Conservation (phyloP, 2,888 invertebrate species). For the Trissolcus brochymenae region DNA sequence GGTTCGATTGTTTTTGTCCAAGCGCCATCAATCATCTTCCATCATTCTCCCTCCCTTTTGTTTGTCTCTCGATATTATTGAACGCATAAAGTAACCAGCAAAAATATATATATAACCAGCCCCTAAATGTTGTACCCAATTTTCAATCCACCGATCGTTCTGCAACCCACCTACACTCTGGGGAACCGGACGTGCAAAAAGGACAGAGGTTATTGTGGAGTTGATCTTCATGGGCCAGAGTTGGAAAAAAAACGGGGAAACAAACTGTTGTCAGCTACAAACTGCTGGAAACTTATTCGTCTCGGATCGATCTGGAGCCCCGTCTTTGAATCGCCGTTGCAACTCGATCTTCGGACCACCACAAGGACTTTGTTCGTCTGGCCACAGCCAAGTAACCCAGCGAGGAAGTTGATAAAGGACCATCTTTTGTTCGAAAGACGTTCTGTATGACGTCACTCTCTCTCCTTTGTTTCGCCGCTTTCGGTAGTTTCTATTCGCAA, state of each 20-base stretch:
- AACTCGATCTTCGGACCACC: constrained; percentile 37
- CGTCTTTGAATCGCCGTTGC: constrained; percentile 22
- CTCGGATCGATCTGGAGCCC: constrained; percentile 20
- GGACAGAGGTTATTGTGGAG: not conserved
- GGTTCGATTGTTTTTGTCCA: too few species aligned
- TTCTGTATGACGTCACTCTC: constrained; percentile 14
- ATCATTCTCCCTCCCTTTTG: too few species aligned
- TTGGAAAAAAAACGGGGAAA: too few species aligned
- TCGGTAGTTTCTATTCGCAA: constrained; percentile 18
- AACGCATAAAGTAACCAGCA: too few species aligned
- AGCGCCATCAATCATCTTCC: too few species aligned
- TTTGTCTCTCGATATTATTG: too few species aligned
- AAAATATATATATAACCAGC: too few species aligned
- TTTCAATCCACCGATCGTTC: too few species aligned
- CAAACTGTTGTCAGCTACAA: too few species aligned
- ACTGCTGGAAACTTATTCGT: constrained; percentile 11
- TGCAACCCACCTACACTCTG: not conserved
- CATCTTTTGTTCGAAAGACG: constrained; percentile 29
- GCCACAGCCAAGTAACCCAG: constrained; percentile 50
- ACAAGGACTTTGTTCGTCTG: constrained; percentile 48
- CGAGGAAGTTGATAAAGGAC: constrained; percentile 46
- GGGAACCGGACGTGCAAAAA: not conserved
- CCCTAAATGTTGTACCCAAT: too few species aligned
- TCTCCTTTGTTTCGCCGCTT: constrained; percentile 18
- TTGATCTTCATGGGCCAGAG: not conserved